Evolutionary conservation across 2,797 vertebrate genomes (phyloP), one percentile per base, ranked within the genome.

Genomic region (Propithecus deckenii): DNA sequence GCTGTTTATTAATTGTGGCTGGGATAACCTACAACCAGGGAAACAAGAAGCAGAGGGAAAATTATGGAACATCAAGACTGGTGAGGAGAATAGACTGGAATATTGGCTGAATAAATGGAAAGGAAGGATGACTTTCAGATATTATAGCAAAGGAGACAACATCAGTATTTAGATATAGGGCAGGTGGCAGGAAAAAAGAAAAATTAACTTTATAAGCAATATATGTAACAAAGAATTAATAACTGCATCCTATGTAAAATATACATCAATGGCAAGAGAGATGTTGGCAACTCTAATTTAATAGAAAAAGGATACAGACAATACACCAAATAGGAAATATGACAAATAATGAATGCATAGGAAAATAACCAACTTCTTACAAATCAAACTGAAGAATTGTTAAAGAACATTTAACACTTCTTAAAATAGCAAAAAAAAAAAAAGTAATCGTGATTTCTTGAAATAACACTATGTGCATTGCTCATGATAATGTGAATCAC

Each of bases 301-400:
- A 30, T 63, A n/a, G 28, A 30, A 67, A 87, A 86, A 57, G 23
- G 14, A 20, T 85, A 46, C 2, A 75, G 15, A 75, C 10, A 32
- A 65, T 46, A 95, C 71, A 78, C 48, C 41, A 59, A 86, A 86
- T 48, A 91, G 13, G 28, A 91, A 90, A 76, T 59, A 50, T 67
- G 35, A 38, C 46, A 88, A 41, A 17, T 61, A 89, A 50, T 52
- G 22, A 84, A 50, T 65, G 63, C 41, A 72, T 22, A 50, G 23
- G 25, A 90, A 92, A 88, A 92, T 30, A 63, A 35, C n/a, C 7
- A 55, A 50, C 30, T 75, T 76, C 48, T 74, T 67, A 71, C 89
- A 81, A 79, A 63, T 63, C n/a, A 76, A 67, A 81, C 81, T 76
- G 50, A 96, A 35, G 89, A 84, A 96, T 86, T 75, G 17, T 84